These are phyloP conservation scores for Saccopteryx leptura DNA, from an alignment of 2,113 vertebrate species.

Conservation along the genomic window DNA sequence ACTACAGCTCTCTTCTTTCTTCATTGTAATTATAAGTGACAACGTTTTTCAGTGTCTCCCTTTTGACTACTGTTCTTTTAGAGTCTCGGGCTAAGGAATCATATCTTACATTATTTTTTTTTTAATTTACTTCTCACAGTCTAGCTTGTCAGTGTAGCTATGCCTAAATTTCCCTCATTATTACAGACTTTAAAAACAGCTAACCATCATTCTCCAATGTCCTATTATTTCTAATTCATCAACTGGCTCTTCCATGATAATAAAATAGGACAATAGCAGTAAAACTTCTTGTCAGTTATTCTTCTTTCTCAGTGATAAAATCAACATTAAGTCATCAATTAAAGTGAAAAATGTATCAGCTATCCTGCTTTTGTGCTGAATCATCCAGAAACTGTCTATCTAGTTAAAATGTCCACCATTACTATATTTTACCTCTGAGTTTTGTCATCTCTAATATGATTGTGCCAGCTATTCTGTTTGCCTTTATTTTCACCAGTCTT, in stretches of 20 bases:
- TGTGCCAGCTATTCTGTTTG: background rate
- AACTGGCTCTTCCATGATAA: background rate
- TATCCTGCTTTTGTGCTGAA: constrained; percentile 24
- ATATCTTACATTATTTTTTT: background rate
- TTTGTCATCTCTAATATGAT: background rate
- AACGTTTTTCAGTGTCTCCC: background rate
- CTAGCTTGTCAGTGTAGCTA: background rate
- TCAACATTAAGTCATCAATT: constrained; percentile 46
- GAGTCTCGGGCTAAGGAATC: background rate
- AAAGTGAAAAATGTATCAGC: constrained; percentile 41
- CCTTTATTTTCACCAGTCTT: background rate
- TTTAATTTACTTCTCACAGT: background rate
- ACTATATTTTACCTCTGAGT: background rate
- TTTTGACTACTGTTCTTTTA: constrained; percentile 23
- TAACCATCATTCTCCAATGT: background rate
- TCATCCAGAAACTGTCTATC: constrained; percentile 18
- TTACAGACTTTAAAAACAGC: background rate
- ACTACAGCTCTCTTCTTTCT: background rate
- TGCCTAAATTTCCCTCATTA: background rate
- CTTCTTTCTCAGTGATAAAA: constrained; percentile 54
- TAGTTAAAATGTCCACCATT: background rate
- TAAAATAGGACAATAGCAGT: constrained; percentile 18
- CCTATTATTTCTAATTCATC: constrained; percentile 61
- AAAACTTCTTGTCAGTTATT: constrained; percentile 49
- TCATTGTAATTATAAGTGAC: background rate